A percentile compares a stretch with the other conserved stretches of the same genome.
Evolutionary conservation across 2,888 invertebrate species (phyloP).

Genomic region (Synanthedon vespiformis): DNA sequence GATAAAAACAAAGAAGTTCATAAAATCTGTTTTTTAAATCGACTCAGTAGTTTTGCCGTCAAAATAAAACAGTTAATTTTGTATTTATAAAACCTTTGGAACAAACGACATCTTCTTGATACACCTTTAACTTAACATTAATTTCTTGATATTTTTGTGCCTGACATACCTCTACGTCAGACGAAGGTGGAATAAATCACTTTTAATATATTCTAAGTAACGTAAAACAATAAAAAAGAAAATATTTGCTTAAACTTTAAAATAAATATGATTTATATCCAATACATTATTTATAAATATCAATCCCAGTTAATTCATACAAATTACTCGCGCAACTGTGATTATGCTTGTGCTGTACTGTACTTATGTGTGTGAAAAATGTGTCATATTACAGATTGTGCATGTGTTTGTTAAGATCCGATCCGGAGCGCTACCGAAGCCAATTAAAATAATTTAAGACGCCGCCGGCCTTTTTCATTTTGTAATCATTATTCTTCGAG

Average conservation of each 20-base stretch:
- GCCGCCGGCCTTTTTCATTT: constrained; percentile 64
- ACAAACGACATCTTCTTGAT: no score
- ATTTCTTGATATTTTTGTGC: no score
- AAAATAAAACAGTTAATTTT: neutral
- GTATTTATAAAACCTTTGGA: no score
- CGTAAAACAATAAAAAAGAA: no score
- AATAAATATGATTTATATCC: no score
- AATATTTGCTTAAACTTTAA: no score
- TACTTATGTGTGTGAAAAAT: constrained; percentile 1
- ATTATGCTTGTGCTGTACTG: constrained; percentile 18
- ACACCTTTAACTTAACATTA: no score
- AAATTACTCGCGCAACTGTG: constrained; percentile 11
- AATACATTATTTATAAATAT: neutral
- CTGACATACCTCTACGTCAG: no score
- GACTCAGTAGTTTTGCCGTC: neutral
- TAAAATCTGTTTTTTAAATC: no score
- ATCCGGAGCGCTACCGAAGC: constrained; percentile 63
- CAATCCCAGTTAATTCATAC: constrained; percentile 17
- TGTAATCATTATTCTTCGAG: constrained; percentile 63
- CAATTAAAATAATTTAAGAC: constrained; percentile 71
- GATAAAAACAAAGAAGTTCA: no score
- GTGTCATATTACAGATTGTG: constrained; percentile 11
- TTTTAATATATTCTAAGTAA: no score
- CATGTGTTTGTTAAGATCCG: constrained; percentile 31
- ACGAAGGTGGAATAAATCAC: no score